Base-by-base conservation (phyloP, 2,113 vertebrate genomes). In the Dipodomys stephensi region DNA sequence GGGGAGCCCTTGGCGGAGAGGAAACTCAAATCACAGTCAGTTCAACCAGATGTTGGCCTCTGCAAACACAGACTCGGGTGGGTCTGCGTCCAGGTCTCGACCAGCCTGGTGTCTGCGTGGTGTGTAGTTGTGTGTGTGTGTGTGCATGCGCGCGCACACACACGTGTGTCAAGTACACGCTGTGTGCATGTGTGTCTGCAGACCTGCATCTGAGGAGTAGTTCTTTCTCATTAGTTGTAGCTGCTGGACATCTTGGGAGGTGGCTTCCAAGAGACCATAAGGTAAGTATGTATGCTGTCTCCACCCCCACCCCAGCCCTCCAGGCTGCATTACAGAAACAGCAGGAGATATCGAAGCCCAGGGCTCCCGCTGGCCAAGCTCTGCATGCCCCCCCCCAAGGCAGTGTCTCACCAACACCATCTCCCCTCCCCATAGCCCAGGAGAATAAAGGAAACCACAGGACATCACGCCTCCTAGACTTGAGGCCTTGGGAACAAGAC, bases 171-270 rank as follows among this genome's bases (percentile, higher is more conserved):
- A 0, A 15, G 53, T 4, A 57, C 53, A 57, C 15, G 53, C 53
- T 57, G 53, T 18, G 23, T 13, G 22, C 11, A 19, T 1, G 0
- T 1, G 7, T 1, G 53, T 6, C 19, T 30, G 30, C 1, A 8
- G 0, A 20, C 30, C 46, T 2, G 6, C 4, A 25, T 44, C 28
- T 9, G 32, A 73, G 32, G 68, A 60, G 27, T 15, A 32, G 4
- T 27, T 92, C 35, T 67, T 87, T 32, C 67, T 71, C 49, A 20
- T 49, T 74, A 22, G 19, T 28, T 4, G 32, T 28, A 76, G 86
- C 44, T 0, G 13, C 57, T 69, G 84, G 96, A 96, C 72, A 81
- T 94, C 83, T 30, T 28, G 92, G 95, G 93, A 90, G 39, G 39
- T 39, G 39, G 39, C 5, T 3, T 39, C 39, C 39, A 39, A 6